Conservation (phyloP, 2,797 vertebrate genomes). For the Hydrophis major region DNA sequence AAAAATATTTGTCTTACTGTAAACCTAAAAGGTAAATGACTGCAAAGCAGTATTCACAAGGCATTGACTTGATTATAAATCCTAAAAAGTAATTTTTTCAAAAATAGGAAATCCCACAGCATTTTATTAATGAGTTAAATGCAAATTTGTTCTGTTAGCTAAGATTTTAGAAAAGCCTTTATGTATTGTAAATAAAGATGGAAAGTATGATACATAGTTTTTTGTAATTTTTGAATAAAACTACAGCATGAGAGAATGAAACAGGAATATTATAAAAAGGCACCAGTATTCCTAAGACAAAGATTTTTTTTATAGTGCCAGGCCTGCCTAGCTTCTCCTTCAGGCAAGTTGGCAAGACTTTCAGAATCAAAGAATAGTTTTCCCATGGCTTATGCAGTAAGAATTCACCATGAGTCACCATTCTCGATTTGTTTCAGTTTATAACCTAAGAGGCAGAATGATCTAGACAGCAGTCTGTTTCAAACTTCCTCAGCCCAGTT, state of each 20-base stretch:
- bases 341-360: not conserved
- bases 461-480: not conserved
- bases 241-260: not conserved
- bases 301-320: not conserved
- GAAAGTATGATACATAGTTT: not conserved
- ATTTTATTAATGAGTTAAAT: not conserved
- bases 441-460: not conserved
- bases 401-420: not conserved
- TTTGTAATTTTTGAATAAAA: not conserved
- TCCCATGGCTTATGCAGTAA: not conserved
- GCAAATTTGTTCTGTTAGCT: not conserved
- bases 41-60: not conserved
- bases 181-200: not conserved
- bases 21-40: not conserved
- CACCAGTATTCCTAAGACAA: not conserved
- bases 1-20: not conserved
- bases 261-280: not conserved
- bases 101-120: not conserved
- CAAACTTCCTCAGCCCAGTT: not conserved
- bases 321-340: not conserved
- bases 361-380: not conserved
- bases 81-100: not conserved
- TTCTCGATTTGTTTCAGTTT: slow-evolving; percentile 4
- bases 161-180: not conserved
- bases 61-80: not conserved